Conservation (phyloP, 2,888 invertebrate genomes). For the Muschampia staudingeri region DNA sequence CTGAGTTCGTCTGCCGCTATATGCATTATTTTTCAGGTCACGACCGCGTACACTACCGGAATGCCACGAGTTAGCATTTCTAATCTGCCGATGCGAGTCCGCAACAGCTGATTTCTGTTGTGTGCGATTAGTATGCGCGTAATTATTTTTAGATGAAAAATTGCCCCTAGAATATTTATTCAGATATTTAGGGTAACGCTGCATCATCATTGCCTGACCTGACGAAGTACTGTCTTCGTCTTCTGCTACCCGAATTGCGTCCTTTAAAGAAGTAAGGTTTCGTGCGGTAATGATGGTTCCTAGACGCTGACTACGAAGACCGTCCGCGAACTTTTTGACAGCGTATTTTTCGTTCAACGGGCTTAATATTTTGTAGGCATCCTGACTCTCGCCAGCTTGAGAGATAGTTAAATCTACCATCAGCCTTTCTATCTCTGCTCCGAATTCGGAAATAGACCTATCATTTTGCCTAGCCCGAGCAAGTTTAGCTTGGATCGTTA, state of each 20-base stretch:
- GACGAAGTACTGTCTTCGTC: neutral
- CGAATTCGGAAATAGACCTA: too few relatives aligned
- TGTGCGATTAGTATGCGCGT: neutral
- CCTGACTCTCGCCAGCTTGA: too few relatives aligned
- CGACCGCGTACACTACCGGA: neutral
- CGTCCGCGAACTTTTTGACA: neutral
- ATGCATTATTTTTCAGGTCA: neutral
- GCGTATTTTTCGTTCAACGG: neutral
- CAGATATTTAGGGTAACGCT: neutral
- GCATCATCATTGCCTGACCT: neutral
- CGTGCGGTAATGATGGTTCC: neutral
- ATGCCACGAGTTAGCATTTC: neutral
- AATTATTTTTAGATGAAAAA: neutral
- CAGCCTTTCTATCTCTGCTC: too few relatives aligned
- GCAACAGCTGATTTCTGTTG: neutral
- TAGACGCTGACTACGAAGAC: neutral
- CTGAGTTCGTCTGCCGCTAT: neutral
- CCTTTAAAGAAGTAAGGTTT: neutral
- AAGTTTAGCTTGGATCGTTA: too few relatives aligned
- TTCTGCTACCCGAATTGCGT: neutral
- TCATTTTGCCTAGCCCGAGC: too few relatives aligned
- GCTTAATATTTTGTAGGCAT: too few relatives aligned
- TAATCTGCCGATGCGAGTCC: too few relatives aligned
- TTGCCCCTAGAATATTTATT: neutral
- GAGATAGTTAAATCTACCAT: too few relatives aligned